Percentiles rank a stretch among this genome's conserved stretches.
Evolutionary conservation across 2,888 invertebrate species (phyloP).

Genomic region (Dryomyza anilis): DNA sequence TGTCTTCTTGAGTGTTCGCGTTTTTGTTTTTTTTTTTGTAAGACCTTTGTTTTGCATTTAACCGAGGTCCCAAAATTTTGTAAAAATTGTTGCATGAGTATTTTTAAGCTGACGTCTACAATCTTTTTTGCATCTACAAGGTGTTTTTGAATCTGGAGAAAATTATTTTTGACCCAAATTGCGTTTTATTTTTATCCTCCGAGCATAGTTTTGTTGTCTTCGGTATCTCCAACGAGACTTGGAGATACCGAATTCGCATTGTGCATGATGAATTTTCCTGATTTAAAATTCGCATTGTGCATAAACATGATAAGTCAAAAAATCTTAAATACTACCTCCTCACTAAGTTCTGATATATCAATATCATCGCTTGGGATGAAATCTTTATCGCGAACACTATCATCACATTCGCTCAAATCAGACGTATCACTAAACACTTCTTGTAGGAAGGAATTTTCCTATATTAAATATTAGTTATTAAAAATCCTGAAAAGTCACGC

Average conservation of each 20-base stretch:
- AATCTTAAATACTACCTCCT: background rate
- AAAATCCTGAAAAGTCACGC: background rate
- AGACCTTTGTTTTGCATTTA: background rate
- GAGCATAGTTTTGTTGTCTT: background rate
- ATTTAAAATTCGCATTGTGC: background rate
- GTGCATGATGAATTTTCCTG: background rate
- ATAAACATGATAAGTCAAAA: background rate
- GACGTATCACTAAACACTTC: background rate
- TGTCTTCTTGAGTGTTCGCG: background rate
- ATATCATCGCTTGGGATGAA: background rate
- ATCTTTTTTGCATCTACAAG: too few species aligned
- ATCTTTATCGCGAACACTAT: background rate
- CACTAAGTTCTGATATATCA: background rate
- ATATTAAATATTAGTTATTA: background rate
- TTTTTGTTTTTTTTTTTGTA: background rate
- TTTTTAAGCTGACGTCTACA: background rate
- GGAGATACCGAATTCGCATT: background rate
- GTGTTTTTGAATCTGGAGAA: too few species aligned
- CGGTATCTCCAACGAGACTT: background rate
- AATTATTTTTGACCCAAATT: background rate
- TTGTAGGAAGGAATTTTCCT: background rate
- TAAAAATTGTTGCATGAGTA: background rate
- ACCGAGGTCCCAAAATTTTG: background rate
- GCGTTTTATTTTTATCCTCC: background rate
- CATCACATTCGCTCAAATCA: background rate